These are phyloP conservation scores for Lordiphosa fenestrarum DNA, from an alignment of 2,888 invertebrate species.

Conservation along the genomic window DNA sequence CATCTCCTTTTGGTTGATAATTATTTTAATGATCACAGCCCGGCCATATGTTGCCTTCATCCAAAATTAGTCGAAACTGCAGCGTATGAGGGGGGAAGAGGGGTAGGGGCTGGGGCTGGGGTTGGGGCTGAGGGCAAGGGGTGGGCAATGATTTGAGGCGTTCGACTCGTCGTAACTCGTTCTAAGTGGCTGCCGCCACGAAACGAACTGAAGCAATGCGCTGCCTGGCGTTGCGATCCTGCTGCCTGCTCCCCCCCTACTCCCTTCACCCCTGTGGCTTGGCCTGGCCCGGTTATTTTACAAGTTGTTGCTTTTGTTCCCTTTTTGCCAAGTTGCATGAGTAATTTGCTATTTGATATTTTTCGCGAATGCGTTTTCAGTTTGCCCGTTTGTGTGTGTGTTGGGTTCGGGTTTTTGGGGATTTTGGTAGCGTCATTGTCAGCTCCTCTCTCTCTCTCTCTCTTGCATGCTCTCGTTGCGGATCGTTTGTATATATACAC, in stretches of 20 bases:
- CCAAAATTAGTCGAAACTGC: constrained; percentile 7
- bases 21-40: constrained; percentile 20
- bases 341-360: constrained; percentile 76
- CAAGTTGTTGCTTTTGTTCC: constrained; percentile 6
- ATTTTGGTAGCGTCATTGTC: constrained; percentile 20
- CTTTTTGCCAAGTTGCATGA: constrained; percentile 50
- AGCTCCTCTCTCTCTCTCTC: constrained; percentile 11
- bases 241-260: background rate
- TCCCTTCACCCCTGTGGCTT: too few relatives aligned
- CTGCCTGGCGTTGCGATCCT: background rate
- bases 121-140: too few relatives aligned
- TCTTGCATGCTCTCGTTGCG: constrained; percentile 5
- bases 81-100: background rate
- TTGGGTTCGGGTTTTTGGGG: constrained; percentile 44
- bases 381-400: constrained; percentile 19
- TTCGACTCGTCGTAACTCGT: background rate
- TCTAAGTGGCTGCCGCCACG: background rate
- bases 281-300: background rate
- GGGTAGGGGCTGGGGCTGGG: too few relatives aligned
- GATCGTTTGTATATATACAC: constrained; percentile 21
- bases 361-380: constrained; percentile 26
- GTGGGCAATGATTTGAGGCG: background rate
- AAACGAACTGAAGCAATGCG: constrained; percentile 1
- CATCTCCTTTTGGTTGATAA: constrained; percentile 26
- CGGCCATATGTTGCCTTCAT: constrained; percentile 8